These are phyloP conservation scores for Drosophila nikananu DNA, from an alignment of 1,140 invertebrate genomes.

Conservation along the genomic window DNA sequence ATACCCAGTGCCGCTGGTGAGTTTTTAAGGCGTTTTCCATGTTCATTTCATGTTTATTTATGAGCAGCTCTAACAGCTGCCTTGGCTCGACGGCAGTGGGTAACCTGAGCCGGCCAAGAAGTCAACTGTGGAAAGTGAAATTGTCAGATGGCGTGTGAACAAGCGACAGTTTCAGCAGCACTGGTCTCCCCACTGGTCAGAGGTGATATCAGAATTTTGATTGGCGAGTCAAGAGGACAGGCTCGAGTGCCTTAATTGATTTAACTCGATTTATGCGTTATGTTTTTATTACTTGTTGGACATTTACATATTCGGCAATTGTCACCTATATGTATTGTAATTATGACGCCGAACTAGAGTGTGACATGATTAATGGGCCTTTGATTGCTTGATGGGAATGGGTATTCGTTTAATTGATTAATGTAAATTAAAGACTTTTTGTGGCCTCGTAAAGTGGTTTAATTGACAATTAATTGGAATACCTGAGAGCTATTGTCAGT, in stretches of 20 bases:
- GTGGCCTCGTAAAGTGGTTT: constrained; percentile 10
- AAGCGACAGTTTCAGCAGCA: constrained; percentile 57
- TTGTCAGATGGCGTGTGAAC: constrained; percentile 74
- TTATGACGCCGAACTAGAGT: constrained; percentile 6
- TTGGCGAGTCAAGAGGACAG: constrained; percentile 36
- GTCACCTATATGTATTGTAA: constrained; percentile 20
- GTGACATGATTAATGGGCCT: constrained; percentile 60
- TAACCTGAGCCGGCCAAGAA: constrained; percentile 61
- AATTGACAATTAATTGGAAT: constrained; percentile 30
- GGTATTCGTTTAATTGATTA: constrained; percentile 35
- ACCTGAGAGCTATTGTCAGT: constrained; percentile 21
- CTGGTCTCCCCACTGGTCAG: constrained; percentile 28
- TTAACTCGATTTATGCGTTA: constrained; percentile 40
- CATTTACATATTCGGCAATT: constrained; percentile 81
- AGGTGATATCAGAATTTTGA: constrained; percentile 49
- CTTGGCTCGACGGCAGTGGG: constrained; percentile 44
- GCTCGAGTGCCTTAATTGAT: constrained; percentile 70
- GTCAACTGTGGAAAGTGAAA: constrained; percentile 73
- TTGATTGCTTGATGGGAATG: constrained; percentile 47
- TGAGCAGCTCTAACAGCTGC: constrained; percentile 71
- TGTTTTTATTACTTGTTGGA: constrained; percentile 20
- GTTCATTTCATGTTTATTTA: constrained; percentile 83
- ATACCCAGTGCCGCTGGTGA: constrained; percentile 32
- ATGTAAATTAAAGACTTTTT: constrained; percentile 6
- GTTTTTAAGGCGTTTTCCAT: constrained; percentile 76